These are phyloP conservation scores for Patiria pectinifera DNA, from an alignment of 53 echinoderm and acorn worm genomes.

Conservation along the genomic window DNA sequence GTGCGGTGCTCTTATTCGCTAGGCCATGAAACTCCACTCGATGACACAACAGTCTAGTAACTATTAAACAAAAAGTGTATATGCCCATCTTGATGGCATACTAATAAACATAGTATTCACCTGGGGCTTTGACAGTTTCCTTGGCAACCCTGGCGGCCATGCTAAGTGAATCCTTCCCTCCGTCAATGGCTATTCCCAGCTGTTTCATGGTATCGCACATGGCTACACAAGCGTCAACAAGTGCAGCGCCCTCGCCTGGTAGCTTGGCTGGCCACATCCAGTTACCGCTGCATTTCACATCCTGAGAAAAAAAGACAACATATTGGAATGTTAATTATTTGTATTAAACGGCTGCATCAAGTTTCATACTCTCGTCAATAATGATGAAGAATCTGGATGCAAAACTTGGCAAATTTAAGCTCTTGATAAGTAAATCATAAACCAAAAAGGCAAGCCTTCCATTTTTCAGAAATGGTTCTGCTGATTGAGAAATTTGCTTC, in stretches of 20 bases:
- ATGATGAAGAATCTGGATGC: too few species aligned
- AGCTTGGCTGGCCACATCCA: constrained; percentile 99
- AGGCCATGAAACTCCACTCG: too few species aligned
- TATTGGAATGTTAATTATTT: neutral
- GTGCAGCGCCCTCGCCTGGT: constrained; percentile 93
- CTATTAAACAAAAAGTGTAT: too few species aligned
- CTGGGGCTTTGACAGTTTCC: constrained; percentile 96
- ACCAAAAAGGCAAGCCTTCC: too few species aligned
- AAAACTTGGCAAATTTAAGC: too few species aligned
- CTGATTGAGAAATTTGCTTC: too few species aligned
- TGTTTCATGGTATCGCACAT: constrained; percentile 94
- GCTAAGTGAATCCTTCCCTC: constrained; percentile 95
- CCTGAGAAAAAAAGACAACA: constrained; percentile 49
- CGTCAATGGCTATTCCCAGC: constrained; percentile 91
- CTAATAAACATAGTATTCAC: constrained; percentile 50
- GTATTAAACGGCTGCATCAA: neutral
- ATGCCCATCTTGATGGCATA: too few species aligned
- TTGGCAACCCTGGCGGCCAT: constrained; percentile 94
- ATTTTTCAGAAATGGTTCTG: too few species aligned
- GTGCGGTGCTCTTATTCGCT: too few species aligned
- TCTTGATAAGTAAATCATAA: too few species aligned
- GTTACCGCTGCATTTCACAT: constrained; percentile 97
- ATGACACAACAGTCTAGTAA: too few species aligned
- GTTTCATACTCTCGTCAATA: too few species aligned
- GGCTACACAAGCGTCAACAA: constrained; percentile 91